phyloP scores from a whole-genome alignment of 2,113 vertebrate species.

The Capra hircus region DNA sequence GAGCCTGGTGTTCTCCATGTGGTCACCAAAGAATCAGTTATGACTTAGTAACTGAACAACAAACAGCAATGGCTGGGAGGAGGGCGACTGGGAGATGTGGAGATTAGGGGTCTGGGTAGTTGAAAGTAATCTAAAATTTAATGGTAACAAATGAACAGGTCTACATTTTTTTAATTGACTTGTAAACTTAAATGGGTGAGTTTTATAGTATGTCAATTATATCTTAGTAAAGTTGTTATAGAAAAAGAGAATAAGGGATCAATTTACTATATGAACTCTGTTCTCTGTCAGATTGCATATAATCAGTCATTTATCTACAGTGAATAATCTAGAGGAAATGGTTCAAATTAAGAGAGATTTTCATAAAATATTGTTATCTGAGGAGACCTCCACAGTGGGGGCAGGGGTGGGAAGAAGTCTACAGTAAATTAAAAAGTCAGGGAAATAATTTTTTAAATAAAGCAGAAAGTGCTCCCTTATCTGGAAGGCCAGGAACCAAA shows the following conservation, averaged over 20 bases:
- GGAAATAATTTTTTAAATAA: not conserved
- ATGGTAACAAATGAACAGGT: not conserved
- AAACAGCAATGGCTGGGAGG: not conserved
- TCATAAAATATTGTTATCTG: not conserved
- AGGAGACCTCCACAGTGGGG: not conserved
- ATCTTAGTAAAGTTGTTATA: not conserved
- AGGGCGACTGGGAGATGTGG: rapidly evolving
- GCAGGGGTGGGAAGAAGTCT: rapidly evolving
- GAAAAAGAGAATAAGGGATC: not conserved
- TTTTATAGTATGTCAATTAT: not conserved
- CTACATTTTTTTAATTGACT: not conserved
- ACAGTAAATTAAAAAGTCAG: not conserved
- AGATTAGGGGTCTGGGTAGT: not conserved
- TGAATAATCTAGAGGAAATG: not conserved
- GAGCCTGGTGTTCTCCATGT: not conserved
- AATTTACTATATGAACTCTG: not conserved
- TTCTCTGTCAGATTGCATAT: not conserved
- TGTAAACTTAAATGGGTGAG: not conserved
- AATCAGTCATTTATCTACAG: not conserved
- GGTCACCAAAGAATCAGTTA: not conserved
- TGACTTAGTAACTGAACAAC: not conserved
- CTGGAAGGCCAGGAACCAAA: not conserved
- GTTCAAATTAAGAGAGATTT: not conserved
- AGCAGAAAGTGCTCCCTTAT: not conserved
- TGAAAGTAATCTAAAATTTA: not conserved